Evolutionary conservation across 1,140 invertebrate genomes (phyloP).

Genomic region (Adoxophyes honmai): DNA sequence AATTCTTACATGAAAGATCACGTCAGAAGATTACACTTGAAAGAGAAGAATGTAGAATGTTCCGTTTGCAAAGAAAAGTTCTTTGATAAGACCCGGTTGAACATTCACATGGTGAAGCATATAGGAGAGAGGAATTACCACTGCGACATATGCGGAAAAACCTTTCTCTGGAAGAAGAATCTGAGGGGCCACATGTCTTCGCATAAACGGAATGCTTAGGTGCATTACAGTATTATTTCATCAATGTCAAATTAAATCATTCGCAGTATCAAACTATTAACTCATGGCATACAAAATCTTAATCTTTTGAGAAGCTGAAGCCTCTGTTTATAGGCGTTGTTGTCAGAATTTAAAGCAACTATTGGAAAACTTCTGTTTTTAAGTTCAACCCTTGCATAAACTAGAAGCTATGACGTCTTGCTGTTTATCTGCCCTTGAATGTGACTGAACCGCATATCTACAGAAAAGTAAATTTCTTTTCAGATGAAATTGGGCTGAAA

Average conservation of each 20-base stretch:
- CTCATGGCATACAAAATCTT: no score
- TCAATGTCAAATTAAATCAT: no score
- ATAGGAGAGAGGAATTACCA: constrained; percentile 62
- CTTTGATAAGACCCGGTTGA: constrained; percentile 75
- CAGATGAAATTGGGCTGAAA: constrained; percentile 25
- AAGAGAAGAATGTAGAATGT: constrained; percentile 71
- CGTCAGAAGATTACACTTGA: constrained; percentile 60
- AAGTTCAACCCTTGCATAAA: neutral
- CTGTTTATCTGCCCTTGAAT: neutral
- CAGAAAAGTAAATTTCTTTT: constrained; percentile 23
- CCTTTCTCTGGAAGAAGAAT: constrained; percentile 64
- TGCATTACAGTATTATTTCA: neutral
- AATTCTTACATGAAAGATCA: constrained; percentile 64
- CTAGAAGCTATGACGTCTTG: no score
- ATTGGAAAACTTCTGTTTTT: no score
- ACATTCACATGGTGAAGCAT: constrained; percentile 86
- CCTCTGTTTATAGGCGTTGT: no score
- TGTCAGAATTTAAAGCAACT: no score
- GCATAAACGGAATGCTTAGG: constrained; percentile 30
- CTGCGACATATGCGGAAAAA: constrained; percentile 71
- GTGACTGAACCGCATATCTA: constrained; percentile 3
- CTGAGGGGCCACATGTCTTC: constrained; percentile 52
- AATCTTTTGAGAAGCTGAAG: no score
- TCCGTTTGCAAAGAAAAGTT: constrained; percentile 68
- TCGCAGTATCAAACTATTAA: no score